Evolutionary conservation across 2,888 invertebrate species (phyloP), one percentile per base, ranked within the genome.

Genomic region (Holacanthella duospinosa): DNA sequence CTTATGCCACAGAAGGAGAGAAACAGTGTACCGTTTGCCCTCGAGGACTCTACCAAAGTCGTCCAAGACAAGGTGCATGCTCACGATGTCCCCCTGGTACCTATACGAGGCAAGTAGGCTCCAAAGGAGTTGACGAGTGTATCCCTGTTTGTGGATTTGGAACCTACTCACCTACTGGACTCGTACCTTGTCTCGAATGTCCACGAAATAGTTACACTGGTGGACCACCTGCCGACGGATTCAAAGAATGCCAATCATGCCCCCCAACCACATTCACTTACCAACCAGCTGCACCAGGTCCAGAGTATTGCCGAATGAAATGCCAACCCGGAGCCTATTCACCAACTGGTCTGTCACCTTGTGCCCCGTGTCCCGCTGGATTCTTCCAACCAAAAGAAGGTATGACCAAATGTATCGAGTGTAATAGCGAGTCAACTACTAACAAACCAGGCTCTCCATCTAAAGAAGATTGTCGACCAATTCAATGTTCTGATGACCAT

Each of bases 61-160:
- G 87, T 74, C 89, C 90, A 66, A 84, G 93, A 54, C 93, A 94
- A 81, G 91, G 92, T 1, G 83, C 87, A 0, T 97, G 97, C 77
- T 81, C 88, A 57, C 85, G 88, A 67, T 97, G 97, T 77, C 93
- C 95, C 0, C 84, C 86, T 73, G 95, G 94, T 69, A 93, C 92
- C 9, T 96, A 93, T 75, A 96, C 96, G 0, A 83, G 85, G 74
- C 91, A 92, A 79, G 87, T 90, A 78, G 92, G 91, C 26, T 90
- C 91, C 0, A 93, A 93, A 77, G 86, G 86, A 62, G 80, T 90
- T 48, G 83, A 84, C 64, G 92, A 92, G 74, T 94, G 93, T 75
- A 83, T 93, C 60, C 93, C 95, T 1, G 93, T 94, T 16, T 96
- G 95, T 75, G 95, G 95, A 25, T 93, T 88, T 75, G 96, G 96